Conservation (phyloP, 2,797 vertebrate species). For the Coracias cyanogaster region DNA sequence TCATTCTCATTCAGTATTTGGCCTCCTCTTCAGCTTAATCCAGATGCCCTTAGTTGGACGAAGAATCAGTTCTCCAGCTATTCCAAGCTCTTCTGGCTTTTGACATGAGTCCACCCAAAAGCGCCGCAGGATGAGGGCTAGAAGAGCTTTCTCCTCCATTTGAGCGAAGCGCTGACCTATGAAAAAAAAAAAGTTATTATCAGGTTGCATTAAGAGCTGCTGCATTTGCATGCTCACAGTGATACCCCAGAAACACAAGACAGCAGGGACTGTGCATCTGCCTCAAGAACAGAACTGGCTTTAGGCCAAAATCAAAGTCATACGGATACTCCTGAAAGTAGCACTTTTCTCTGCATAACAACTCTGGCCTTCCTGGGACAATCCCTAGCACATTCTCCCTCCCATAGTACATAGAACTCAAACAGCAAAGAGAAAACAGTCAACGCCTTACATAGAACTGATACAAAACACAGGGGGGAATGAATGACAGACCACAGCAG, state of each 20-base stretch:
- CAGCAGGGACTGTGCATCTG: background rate
- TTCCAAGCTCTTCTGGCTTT: slow-evolving; percentile 83
- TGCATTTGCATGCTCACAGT: background rate
- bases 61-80: slow-evolving; percentile 89
- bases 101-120: slow-evolving; percentile 88
- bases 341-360: background rate
- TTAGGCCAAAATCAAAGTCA: background rate
- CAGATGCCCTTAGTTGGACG: slow-evolving; percentile 88
- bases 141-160: slow-evolving; percentile 93
- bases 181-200: background rate
- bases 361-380: background rate
- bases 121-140: slow-evolving; percentile 85
- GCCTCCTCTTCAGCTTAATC: slow-evolving; percentile 87
- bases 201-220: background rate
- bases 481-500: background rate
- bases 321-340: background rate
- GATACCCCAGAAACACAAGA: background rate
- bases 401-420: background rate
- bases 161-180: slow-evolving; percentile 93
- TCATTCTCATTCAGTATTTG: background rate
- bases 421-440: background rate
- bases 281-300: background rate
- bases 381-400: background rate
- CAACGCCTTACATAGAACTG: background rate
- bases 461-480: background rate